Evolutionary conservation across 2,113 vertebrate genomes (phyloP).

Genomic region (Isurus oxyrinchus): DNA sequence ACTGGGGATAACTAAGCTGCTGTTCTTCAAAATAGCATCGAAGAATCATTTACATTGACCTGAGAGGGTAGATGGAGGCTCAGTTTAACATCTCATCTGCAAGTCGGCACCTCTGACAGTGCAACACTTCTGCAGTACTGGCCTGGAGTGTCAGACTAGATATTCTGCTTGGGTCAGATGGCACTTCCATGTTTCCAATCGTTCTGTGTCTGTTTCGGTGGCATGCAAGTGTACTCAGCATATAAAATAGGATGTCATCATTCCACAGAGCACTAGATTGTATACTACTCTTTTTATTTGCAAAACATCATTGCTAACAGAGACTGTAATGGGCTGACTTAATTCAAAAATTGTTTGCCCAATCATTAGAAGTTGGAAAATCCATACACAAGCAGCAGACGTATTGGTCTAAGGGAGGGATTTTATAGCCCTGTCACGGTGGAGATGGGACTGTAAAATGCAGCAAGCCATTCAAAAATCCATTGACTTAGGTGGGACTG

Average conservation of each 20-base stretch:
- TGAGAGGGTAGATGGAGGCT: not conserved
- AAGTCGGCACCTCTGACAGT: not conserved
- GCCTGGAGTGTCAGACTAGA: not conserved
- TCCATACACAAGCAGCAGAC: not conserved
- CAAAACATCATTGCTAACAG: not conserved
- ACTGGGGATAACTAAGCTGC: not conserved
- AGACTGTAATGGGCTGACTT: not conserved
- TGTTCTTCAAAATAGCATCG: not conserved
- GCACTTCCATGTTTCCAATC: not conserved
- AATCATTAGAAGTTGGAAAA: not conserved
- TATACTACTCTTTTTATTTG: not conserved
- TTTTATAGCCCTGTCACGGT: no score
- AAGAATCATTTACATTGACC: not conserved
- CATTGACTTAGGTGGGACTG: no score
- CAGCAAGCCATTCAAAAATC: no score
- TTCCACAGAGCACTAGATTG: not conserved
- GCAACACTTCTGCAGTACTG: not conserved
- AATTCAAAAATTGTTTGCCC: not conserved
- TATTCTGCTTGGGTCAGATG: not conserved
- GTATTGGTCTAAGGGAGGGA: not conserved
- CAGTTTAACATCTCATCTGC: not conserved
- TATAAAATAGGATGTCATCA: not conserved
- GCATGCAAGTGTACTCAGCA: not conserved
- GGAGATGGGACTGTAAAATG: no score
- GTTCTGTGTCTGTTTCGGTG: not conserved